phyloP scores from a whole-genome alignment of 2,888 invertebrate genomes.

The Dasypogon diadema region DNA sequence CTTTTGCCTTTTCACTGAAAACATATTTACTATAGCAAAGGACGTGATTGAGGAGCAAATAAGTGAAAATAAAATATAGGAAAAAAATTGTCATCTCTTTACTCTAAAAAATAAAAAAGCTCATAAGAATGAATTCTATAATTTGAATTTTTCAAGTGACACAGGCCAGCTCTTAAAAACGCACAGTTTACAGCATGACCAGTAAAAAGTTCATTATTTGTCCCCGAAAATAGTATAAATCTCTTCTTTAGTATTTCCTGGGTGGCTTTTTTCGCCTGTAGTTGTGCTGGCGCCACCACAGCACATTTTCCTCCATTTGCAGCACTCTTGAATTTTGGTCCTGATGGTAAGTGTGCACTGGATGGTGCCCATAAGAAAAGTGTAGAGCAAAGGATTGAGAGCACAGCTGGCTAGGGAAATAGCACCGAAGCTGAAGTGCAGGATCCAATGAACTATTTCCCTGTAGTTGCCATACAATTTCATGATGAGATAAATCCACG shows the following conservation, averaged over 20 bases:
- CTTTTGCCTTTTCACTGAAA: too few relatives aligned
- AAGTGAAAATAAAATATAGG: too few relatives aligned
- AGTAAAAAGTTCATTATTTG: too few relatives aligned
- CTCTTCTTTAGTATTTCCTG: slow-evolving; percentile 16
- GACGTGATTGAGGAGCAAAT: too few relatives aligned
- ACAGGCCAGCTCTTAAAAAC: too few relatives aligned
- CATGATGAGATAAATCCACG: slow-evolving; percentile 71
- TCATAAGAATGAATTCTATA: too few relatives aligned
- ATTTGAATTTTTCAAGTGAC: too few relatives aligned
- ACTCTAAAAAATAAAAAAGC: too few relatives aligned
- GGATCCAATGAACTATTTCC: slow-evolving; percentile 66
- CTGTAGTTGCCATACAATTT: slow-evolving; percentile 66
- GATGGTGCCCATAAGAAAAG: slow-evolving; percentile 72
- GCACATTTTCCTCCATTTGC: slow-evolving; percentile 54
- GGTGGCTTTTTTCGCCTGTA: slow-evolving; percentile 14
- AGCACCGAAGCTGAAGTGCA: slow-evolving; percentile 70
- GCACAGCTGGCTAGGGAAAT: slow-evolving; percentile 71
- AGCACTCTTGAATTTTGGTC: slow-evolving; percentile 55
- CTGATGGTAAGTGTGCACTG: slow-evolving; percentile 58
- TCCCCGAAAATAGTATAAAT: slow-evolving; percentile 39
- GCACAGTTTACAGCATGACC: too few relatives aligned
- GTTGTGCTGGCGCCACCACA: slow-evolving; percentile 8
- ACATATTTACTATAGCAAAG: too few relatives aligned
- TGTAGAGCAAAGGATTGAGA: slow-evolving; percentile 73
- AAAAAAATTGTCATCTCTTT: too few relatives aligned